These are phyloP conservation scores for Potamilus streckersoni DNA, from an alignment of 1,140 invertebrate genomes.

Conservation along the genomic window DNA sequence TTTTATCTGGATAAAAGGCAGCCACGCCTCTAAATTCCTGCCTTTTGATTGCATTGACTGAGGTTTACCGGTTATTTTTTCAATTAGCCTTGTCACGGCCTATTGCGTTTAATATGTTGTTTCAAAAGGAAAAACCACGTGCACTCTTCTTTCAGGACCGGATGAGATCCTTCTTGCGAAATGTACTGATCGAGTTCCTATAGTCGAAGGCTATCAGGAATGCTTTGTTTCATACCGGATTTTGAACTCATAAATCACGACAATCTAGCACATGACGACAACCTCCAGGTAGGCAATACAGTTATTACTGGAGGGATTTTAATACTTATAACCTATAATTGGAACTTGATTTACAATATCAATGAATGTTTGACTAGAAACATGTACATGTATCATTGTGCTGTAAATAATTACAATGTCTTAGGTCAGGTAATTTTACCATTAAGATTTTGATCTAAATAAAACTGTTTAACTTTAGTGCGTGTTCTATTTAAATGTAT, in stretches of 20 bases:
- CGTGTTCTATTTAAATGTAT: too few species aligned
- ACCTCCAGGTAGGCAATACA: slow-evolving; percentile 4
- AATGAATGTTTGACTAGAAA: too few species aligned
- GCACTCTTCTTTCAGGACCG: not conserved
- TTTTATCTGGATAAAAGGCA: not conserved
- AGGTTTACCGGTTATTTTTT: not conserved
- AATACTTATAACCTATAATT: not conserved
- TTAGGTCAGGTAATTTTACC: too few species aligned
- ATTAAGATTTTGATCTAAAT: too few species aligned
- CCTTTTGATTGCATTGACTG: not conserved
- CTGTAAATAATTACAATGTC: too few species aligned
- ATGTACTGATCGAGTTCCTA: not conserved
- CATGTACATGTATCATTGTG: too few species aligned
- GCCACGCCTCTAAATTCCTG: not conserved
- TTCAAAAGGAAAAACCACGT: not conserved
- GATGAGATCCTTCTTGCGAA: slow-evolving; percentile 6
- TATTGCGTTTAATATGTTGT: not conserved
- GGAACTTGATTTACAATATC: not conserved
- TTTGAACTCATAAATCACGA: not conserved
- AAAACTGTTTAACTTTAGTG: too few species aligned
- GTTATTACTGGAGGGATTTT: slow-evolving; percentile 1
- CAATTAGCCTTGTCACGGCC: not conserved
- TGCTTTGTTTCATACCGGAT: not conserved
- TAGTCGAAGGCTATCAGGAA: too few species aligned
- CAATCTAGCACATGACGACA: not conserved